These are phyloP conservation scores for Eilema sororculum DNA, from an alignment of 2,888 invertebrate genomes.

Conservation along the genomic window DNA sequence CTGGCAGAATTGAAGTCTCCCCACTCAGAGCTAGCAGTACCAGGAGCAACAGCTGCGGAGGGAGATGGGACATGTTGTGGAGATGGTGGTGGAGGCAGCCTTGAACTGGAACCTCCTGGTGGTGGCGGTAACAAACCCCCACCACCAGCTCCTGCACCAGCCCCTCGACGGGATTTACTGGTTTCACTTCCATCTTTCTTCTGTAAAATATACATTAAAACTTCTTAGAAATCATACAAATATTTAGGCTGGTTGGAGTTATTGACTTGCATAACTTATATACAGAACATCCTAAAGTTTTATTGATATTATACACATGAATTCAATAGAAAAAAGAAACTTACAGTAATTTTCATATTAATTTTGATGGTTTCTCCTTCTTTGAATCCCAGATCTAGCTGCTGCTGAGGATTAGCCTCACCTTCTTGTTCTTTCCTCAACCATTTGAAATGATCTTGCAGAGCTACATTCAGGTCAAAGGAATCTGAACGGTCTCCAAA, in stretches of 20 bases:
- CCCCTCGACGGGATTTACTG: constrained; percentile 88
- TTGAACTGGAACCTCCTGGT: constrained; percentile 88
- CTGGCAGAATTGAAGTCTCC: constrained; percentile 93
- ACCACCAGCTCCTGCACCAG: constrained; percentile 78
- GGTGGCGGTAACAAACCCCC: constrained; percentile 94
- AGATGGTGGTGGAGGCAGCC: constrained; percentile 93
- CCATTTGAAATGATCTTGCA: constrained; percentile 99
- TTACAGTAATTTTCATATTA: constrained; percentile 98
- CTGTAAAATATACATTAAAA: constrained; percentile 75
- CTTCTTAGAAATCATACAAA: constrained; percentile 26
- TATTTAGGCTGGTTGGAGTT: background rate
- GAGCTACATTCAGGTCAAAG: constrained; percentile 98
- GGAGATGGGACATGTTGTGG: constrained; percentile 91
- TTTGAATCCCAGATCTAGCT: constrained; percentile 98
- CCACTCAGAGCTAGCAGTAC: constrained; percentile 89
- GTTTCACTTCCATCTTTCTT: constrained; percentile 96
- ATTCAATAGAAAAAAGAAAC: constrained; percentile 34
- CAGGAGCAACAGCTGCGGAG: constrained; percentile 76
- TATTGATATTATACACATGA: background rate
- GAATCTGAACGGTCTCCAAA: constrained; percentile 99
- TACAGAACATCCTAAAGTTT: background rate
- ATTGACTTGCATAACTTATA: background rate
- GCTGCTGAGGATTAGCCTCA: constrained; percentile 91
- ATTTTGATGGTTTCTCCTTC: constrained; percentile 99
- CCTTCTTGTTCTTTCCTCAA: constrained; percentile 93